Evolutionary conservation across 1,140 invertebrate genomes (phyloP).

Genomic region (Drosophila varians): DNA sequence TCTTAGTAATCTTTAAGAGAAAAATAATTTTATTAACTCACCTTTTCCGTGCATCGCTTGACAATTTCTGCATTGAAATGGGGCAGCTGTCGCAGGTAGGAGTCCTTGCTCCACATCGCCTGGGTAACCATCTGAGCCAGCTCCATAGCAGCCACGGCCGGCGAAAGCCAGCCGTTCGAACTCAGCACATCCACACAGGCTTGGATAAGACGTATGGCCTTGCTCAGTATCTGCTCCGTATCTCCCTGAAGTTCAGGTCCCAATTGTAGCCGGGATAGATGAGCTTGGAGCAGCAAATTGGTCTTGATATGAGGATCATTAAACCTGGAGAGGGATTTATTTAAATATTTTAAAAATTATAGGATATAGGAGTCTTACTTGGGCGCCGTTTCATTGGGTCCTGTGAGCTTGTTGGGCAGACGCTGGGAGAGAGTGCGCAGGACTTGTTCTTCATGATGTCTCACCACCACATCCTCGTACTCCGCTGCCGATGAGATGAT

Average conservation of each 20-base stretch:
- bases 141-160: slow-evolving; percentile 99
- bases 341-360: neutral
- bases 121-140: slow-evolving; percentile 99
- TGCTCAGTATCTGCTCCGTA: slow-evolving; percentile 95
- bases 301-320: slow-evolving; percentile 99
- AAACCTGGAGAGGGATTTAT: slow-evolving; percentile 86
- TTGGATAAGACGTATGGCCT: slow-evolving; percentile 96
- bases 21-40: slow-evolving; percentile 1
- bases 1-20: neutral
- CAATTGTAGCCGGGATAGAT: slow-evolving; percentile 96
- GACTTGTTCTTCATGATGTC: slow-evolving; percentile 97
- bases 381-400: slow-evolving; percentile 85
- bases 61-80: slow-evolving; percentile 97
- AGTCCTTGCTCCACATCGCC: slow-evolving; percentile 99
- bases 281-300: slow-evolving; percentile 97
- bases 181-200: slow-evolving; percentile 99
- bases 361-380: slow-evolving; percentile 76
- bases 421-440: slow-evolving; percentile 91
- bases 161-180: slow-evolving; percentile 98
- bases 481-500: slow-evolving; percentile 99
- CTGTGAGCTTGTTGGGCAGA: slow-evolving; percentile 91
- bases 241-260: slow-evolving; percentile 98
- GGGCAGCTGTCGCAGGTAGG: slow-evolving; percentile 98
- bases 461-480: slow-evolving; percentile 96
- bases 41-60: slow-evolving; percentile 94